These are phyloP conservation scores for Rhizomys pruinosus DNA, from an alignment of 2,113 vertebrate species.

Conservation along the genomic window DNA sequence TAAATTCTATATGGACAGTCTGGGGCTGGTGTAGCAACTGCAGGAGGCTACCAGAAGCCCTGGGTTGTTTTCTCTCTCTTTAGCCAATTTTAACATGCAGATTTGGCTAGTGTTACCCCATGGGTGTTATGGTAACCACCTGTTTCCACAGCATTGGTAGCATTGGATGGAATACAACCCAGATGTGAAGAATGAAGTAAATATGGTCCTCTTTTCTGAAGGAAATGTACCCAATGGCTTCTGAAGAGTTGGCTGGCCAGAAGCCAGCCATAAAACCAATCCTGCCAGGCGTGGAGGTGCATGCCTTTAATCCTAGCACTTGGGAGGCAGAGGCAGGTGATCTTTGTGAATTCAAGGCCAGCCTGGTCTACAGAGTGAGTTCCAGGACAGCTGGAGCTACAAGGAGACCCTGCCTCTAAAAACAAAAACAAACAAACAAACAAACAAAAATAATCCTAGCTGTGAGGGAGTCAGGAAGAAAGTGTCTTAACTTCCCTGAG, in stretches of 20 bases:
- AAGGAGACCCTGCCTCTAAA: no score
- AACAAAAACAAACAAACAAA: no score
- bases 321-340: no score
- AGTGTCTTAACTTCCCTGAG: not conserved
- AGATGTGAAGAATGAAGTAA: not conserved
- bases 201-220: not conserved
- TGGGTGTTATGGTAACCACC: no score
- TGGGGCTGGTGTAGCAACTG: not conserved
- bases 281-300: no score
- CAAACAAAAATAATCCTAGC: no score
- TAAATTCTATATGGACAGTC: not conserved
- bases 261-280: not conserved
- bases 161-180: not conserved
- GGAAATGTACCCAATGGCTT: not conserved
- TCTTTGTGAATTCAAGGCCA: no score
- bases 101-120: not conserved
- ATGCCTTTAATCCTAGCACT: no score
- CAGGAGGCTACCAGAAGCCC: not conserved
- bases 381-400: no score
- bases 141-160: not conserved
- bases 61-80: not conserved
- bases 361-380: no score
- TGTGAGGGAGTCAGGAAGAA: not conserved
- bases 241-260: not conserved
- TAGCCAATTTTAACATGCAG: no score